Evolutionary conservation across 2,888 invertebrate genomes (phyloP).

Genomic region (Cosmopolites sordidus): DNA sequence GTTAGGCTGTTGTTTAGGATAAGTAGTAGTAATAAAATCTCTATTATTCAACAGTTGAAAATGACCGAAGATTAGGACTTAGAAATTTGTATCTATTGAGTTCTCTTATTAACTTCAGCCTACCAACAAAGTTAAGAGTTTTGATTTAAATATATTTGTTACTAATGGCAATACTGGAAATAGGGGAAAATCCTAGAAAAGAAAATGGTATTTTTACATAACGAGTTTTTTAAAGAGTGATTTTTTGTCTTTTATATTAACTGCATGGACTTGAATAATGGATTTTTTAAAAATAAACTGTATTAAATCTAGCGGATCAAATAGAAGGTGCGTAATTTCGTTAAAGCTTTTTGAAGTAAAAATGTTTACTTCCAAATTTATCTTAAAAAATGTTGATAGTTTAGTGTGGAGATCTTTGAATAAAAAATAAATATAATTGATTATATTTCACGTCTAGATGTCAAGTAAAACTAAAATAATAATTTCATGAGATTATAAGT

Average conservation of each 20-base stretch:
- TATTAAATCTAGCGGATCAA: slow-evolving; percentile 3
- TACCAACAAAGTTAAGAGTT: not conserved
- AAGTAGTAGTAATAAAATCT: not conserved
- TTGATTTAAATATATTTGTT: slow-evolving; percentile 11
- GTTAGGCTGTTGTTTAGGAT: not conserved
- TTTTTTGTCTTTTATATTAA: not conserved
- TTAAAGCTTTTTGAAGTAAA: too few relatives aligned
- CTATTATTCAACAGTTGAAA: too few relatives aligned
- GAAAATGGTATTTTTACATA: slow-evolving; percentile 1
- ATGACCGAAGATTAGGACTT: not conserved
- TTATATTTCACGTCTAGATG: too few relatives aligned
- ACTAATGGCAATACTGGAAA: slow-evolving; percentile 15
- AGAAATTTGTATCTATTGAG: not conserved
- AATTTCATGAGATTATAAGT: too few relatives aligned
- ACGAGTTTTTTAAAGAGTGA: slow-evolving; percentile 5
- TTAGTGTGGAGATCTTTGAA: too few relatives aligned
- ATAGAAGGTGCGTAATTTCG: too few relatives aligned
- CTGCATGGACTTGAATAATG: not conserved
- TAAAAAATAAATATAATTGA: too few relatives aligned
- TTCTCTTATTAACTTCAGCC: not conserved
- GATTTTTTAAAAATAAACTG: slow-evolving; percentile 5
- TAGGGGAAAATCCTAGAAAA: slow-evolving; percentile 5
- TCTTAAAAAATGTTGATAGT: too few relatives aligned
- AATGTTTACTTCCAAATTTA: too few relatives aligned
- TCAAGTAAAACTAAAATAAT: too few relatives aligned